phyloP scores from a whole-genome alignment of 2,797 vertebrate species.

The Hemitrygon akajei region DNA sequence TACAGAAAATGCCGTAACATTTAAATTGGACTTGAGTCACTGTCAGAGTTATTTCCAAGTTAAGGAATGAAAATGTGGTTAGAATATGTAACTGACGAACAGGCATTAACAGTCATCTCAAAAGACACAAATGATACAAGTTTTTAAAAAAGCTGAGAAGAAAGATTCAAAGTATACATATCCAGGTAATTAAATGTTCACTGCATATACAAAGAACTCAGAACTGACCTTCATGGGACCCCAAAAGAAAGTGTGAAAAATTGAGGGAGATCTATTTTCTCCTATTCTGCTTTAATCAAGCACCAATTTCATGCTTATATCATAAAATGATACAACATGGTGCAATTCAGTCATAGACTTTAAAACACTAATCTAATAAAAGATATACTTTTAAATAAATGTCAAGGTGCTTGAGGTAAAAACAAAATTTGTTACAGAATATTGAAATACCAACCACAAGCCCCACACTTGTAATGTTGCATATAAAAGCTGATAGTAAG shows the following conservation, averaged over 20 bases:
- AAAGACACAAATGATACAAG: neutral
- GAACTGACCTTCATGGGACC: too few relatives aligned
- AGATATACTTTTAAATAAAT: neutral
- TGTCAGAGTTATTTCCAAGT: neutral
- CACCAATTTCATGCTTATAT: neutral
- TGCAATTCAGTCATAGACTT: neutral
- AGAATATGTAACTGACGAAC: neutral
- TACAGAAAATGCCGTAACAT: neutral
- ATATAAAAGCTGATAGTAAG: neutral
- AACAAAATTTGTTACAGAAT: neutral
- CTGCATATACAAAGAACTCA: too few relatives aligned
- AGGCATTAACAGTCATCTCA: neutral
- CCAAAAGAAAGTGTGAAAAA: too few relatives aligned
- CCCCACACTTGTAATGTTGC: neutral
- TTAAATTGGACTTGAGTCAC: neutral
- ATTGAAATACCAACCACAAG: neutral
- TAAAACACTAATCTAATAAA: neutral
- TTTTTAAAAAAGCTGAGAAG: neutral
- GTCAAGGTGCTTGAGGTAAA: neutral
- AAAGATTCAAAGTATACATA: neutral
- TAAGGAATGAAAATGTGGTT: neutral
- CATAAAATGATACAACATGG: neutral
- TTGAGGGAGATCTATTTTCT: too few relatives aligned
- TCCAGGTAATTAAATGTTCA: too few relatives aligned
- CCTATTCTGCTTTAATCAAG: too few relatives aligned